Percentiles rank a stretch among this genome's conserved stretches.
These are phyloP conservation scores for Megamerina dolium DNA, from an alignment of 2,888 invertebrate genomes.

Conservation along the genomic window DNA sequence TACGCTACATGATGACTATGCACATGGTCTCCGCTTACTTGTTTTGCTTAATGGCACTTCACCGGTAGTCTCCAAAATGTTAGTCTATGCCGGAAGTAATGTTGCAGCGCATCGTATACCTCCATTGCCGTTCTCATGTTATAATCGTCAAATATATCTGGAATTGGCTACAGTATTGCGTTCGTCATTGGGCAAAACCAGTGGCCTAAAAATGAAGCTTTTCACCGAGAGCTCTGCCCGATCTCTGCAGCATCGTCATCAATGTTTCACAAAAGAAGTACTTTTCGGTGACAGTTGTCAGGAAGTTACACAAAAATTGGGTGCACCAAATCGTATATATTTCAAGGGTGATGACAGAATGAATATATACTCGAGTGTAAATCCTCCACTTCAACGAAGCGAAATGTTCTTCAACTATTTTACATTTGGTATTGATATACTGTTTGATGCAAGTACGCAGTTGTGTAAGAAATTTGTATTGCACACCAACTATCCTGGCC, in stretches of 20 bases:
- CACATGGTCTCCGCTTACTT: slow-evolving; percentile 78
- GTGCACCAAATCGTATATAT: slow-evolving; percentile 87
- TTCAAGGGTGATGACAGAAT: slow-evolving; percentile 99
- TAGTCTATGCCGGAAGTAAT: slow-evolving; percentile 64
- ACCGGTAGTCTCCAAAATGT: slow-evolving; percentile 87
- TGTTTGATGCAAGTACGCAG: slow-evolving; percentile 94
- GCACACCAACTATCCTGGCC: slow-evolving; percentile 99
- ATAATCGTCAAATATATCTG: slow-evolving; percentile 85
- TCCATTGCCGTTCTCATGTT: slow-evolving; percentile 79
- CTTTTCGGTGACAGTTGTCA: slow-evolving; percentile 82
- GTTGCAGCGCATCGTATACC: slow-evolving; percentile 63
- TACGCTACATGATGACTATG: slow-evolving; percentile 68
- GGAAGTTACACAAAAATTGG: slow-evolving; percentile 81
- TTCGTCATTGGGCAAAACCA: slow-evolving; percentile 60
- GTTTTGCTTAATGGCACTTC: slow-evolving; percentile 92
- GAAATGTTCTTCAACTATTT: slow-evolving; percentile 99
- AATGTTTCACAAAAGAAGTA: slow-evolving; percentile 62
- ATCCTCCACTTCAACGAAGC: slow-evolving; percentile 72
- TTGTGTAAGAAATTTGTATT: slow-evolving; percentile 93
- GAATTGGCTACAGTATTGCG: slow-evolving; percentile 76
- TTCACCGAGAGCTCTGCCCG: slow-evolving; percentile 64
- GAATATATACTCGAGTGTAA: slow-evolving; percentile 91
- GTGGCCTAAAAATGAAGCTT: slow-evolving; percentile 71
- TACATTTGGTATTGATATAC: slow-evolving; percentile 88
- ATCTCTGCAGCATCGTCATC: slow-evolving; percentile 57